Base-by-base conservation (phyloP, 2,797 vertebrate genomes). In the Gobionotothen gibberifrons region DNA sequence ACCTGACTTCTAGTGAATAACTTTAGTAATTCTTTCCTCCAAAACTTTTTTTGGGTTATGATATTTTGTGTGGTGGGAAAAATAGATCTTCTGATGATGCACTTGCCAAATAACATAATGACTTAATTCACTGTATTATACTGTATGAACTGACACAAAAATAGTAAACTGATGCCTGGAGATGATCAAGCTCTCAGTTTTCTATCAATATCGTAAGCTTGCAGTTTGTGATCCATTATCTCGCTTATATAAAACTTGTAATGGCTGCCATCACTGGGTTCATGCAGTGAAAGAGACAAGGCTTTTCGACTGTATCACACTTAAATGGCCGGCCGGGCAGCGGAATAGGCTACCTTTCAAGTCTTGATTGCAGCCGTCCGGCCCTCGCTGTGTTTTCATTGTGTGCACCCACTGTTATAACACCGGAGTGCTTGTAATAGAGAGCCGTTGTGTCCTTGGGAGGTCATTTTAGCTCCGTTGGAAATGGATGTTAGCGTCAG, bases 391-490 rank as follows among this genome's bases (percentile, higher is more conserved):
- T 89, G 84, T 90, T 90, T 82, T 84, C 83, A 87, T 89, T 90
- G 85, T 90, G 83, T 87, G 81, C 87, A 78, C 79, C 64, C 69
- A 59, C 87, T 81, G 78, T 83, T 86, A 85, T 74, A 88, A 83
- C 77, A 83, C 85, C 81, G 70, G 72, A 89, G 86, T 82, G 79
- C 86, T 69, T 69, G 75, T 86, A 86, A 89, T 79, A 75, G 73
- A 78, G 75, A 84, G 75, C 84, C 83, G 89, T 90, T 92, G 87
- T 92, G 91, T 92, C 90, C 73, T 90, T 84, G 73, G 87, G 89
- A 90, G 88, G 83, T 85, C 81, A 82, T 90, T 92, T 89, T 59
- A 73, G 71, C 84, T 74, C 67, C 59, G 64, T 51, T 82, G 83
- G 85, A 90, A 89, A 89, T 87, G 76, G 84, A 81, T 87, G 93